phyloP scores from a whole-genome alignment of 2,888 invertebrate genomes.

The Rhyacophila evoluta region DNA sequence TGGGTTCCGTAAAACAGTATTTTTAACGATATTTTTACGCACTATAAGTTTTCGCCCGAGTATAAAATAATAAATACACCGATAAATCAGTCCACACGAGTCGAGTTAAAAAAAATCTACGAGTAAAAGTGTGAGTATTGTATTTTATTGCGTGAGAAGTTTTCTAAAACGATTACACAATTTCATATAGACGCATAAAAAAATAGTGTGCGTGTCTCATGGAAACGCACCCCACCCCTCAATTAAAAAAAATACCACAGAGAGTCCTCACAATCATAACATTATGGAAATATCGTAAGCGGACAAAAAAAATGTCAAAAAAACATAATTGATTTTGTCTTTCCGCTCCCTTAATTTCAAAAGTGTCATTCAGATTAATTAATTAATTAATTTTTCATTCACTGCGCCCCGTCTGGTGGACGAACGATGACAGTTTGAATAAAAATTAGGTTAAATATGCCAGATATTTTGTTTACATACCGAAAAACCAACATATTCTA shows the following conservation, averaged over 20 bases:
- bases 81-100: not conserved
- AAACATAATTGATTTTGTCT: slow-evolving; percentile 2
- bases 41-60: not conserved
- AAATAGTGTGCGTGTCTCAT: not conserved
- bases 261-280: not conserved
- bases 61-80: not conserved
- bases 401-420: not conserved
- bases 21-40: not conserved
- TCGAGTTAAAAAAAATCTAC: not conserved
- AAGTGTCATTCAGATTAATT: not conserved
- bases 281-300: not conserved
- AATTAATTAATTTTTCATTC: not conserved
- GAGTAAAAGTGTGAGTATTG: not conserved
- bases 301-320: not conserved
- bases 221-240: not conserved
- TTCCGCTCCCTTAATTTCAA: not conserved
- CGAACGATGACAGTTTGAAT: not conserved
- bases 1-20: not conserved
- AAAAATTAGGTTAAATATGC: not conserved
- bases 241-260: not conserved
- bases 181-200: not conserved
- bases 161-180: not conserved
- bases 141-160: slow-evolving; percentile 16
- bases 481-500: too few relatives aligned
- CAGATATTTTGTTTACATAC: not conserved